Conservation (phyloP, 2,797 vertebrate species). For the Betta splendens region DNA sequence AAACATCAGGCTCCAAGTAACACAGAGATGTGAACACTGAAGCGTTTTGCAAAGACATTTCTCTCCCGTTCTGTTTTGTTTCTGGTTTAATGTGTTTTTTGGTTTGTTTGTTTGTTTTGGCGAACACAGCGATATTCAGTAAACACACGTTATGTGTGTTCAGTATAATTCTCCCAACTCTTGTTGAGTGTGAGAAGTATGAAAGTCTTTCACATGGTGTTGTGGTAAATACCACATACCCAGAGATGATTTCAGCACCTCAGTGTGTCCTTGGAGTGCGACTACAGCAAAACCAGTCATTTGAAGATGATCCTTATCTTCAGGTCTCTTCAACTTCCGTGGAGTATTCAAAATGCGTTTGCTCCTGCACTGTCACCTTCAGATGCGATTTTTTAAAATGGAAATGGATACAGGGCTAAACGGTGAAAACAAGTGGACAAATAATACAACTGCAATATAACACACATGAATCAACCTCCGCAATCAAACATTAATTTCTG, state of each 20-base stretch:
- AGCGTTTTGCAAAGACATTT: slow-evolving; percentile 10
- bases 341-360: slow-evolving; percentile 45
- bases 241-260: slow-evolving; percentile 44
- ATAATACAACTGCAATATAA: slow-evolving; percentile 27
- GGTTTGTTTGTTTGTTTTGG: no score
- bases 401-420: slow-evolving; percentile 33
- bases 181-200: slow-evolving; percentile 12
- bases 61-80: slow-evolving; percentile 5
- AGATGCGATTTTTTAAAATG: slow-evolving; percentile 25
- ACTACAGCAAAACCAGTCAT: slow-evolving; percentile 38
- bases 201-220: slow-evolving; percentile 27
- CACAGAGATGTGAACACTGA: not conserved
- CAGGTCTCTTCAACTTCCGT: slow-evolving; percentile 38
- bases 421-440: slow-evolving; percentile 11
- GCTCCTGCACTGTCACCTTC: slow-evolving; percentile 20
- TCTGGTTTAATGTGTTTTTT: slow-evolving; percentile 32
- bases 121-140: slow-evolving; percentile 24
- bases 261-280: slow-evolving; percentile 33
- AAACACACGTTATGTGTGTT: slow-evolving; percentile 14
- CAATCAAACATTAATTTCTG: slow-evolving; percentile 34
- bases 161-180: not conserved
- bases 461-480: slow-evolving; percentile 41
- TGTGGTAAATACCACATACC: slow-evolving; percentile 57
- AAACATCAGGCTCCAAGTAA: not conserved
- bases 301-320: slow-evolving; percentile 43